Conservation (phyloP, 2,113 vertebrate genomes). For the Indicator maculatus region DNA sequence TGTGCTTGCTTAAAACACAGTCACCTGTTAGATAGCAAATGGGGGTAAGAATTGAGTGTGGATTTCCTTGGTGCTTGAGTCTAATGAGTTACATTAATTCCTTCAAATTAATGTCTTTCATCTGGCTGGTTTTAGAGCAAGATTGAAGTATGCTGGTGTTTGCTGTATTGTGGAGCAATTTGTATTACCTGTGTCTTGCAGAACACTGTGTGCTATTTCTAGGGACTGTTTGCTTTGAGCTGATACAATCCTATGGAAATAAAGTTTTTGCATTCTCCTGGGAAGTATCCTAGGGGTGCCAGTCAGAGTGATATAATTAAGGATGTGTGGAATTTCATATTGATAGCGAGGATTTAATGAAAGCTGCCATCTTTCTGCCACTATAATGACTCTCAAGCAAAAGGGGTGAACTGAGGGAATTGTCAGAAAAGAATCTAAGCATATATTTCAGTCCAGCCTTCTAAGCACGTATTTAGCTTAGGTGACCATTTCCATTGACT, state of each 20-base stretch:
- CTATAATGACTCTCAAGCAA: neutral
- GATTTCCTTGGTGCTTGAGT: neutral
- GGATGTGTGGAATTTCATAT: neutral
- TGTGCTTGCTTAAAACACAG: neutral
- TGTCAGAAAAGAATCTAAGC: neutral
- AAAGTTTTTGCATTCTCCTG: neutral
- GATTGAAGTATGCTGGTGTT: neutral
- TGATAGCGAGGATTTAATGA: neutral
- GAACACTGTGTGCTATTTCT: neutral
- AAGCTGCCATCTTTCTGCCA: neutral
- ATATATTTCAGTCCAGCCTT: neutral
- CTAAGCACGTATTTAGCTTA: neutral
- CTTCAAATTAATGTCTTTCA: neutral
- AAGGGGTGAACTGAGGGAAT: neutral
- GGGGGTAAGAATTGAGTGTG: neutral
- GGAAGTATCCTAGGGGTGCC: neutral
- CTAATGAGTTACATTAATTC: neutral
- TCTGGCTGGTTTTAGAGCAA: neutral
- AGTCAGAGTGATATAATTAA: neutral
- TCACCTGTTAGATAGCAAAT: neutral
- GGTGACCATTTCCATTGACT: neutral
- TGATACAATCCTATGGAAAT: rapidly evolving
- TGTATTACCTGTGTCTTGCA: neutral
- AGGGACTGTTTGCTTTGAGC: neutral
- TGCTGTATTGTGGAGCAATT: neutral